A percentile compares a stretch with the other conserved stretches of the same genome.
phyloP scores from a whole-genome alignment of 2,113 vertebrate species.

The Bubalus kerabau region DNA sequence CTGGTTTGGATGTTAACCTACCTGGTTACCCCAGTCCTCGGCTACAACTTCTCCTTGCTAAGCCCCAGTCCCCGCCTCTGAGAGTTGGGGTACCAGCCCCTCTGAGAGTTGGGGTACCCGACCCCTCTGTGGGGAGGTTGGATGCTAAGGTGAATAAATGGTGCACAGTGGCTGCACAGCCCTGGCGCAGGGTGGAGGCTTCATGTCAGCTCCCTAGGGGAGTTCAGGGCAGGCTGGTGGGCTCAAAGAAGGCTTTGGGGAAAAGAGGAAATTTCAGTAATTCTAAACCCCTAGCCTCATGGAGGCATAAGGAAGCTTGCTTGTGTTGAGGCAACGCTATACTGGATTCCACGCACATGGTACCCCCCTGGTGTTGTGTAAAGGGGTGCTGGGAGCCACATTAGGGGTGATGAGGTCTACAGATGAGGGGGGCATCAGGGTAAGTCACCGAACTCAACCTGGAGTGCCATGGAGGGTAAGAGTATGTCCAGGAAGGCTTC shows the following conservation, averaged over 20 bases:
- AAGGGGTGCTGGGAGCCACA: not conserved
- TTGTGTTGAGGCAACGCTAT: not conserved
- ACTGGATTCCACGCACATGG: not conserved
- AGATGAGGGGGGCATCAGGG: not conserved
- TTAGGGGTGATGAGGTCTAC: not conserved
- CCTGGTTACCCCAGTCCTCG: accelerated
- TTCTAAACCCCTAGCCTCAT: not conserved
- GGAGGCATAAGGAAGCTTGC: not conserved
- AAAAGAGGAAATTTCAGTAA: not conserved
- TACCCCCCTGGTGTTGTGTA: not conserved
- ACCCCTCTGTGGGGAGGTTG: not conserved
- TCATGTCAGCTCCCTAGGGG: not conserved
- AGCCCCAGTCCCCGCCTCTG: not conserved
- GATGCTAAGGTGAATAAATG: not conserved
- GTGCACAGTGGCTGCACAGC: not conserved
- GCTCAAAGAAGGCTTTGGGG: not conserved
- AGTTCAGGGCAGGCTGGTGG: no score
- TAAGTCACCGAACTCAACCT: not conserved
- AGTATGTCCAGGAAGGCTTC: not conserved
- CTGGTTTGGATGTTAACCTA: not conserved
- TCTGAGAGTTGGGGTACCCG: not conserved
- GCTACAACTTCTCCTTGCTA: not conserved
- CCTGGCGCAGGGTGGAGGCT: not conserved
- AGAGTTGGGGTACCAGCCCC: accelerated
- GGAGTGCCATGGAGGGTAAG: not conserved